Conservation (phyloP, 2,797 vertebrate genomes). For the Pipistrellus pygmaeus region DNA sequence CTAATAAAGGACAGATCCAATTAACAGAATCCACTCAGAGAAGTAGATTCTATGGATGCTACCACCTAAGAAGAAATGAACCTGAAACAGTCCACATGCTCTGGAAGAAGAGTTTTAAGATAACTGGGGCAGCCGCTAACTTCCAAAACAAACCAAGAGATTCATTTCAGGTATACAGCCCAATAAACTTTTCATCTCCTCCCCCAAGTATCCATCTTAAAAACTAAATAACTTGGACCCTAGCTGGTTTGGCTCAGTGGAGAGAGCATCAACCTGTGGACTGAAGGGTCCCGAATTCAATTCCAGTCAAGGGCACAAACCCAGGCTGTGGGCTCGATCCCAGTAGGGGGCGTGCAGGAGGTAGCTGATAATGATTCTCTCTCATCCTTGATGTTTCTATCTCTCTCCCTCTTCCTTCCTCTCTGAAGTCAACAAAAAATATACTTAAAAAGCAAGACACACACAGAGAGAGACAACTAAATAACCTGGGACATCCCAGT, state of each 20-base stretch:
- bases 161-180: background rate
- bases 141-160: constrained; percentile 14
- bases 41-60: background rate
- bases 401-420: too few relatives aligned
- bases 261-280: too few relatives aligned
- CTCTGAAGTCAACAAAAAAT: too few relatives aligned
- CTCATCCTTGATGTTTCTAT: too few relatives aligned
- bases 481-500: background rate
- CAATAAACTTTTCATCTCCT: background rate
- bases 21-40: background rate
- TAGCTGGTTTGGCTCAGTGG: too few relatives aligned
- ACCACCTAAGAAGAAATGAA: constrained; percentile 38
- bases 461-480: background rate
- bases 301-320: too few relatives aligned
- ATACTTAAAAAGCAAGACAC: too few relatives aligned
- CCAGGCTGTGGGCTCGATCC: too few relatives aligned
- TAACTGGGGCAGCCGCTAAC: background rate
- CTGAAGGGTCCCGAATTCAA: too few relatives aligned
- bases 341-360: too few relatives aligned
- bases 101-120: background rate
- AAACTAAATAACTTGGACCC: background rate
- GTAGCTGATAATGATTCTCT: too few relatives aligned
- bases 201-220: background rate
- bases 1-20: background rate
- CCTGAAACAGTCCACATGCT: background rate